These are phyloP conservation scores for Sebastes jordani DNA, from an alignment of 2,797 vertebrate species.

Conservation along the genomic window DNA sequence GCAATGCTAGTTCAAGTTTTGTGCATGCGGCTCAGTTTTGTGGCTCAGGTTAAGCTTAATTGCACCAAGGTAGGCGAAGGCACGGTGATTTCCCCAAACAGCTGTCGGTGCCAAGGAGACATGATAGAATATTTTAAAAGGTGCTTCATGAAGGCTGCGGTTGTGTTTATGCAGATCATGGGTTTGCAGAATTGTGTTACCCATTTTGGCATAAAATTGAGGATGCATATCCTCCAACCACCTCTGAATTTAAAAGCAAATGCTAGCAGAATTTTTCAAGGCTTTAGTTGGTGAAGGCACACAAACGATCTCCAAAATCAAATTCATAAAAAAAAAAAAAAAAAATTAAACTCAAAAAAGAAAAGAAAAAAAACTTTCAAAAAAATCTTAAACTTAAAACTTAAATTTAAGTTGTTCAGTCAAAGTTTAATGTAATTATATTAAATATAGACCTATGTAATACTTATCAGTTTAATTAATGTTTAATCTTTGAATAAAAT, in stretches of 20 bases:
- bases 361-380: too few species aligned
- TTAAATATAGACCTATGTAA: not conserved
- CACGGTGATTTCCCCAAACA: not conserved
- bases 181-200: not conserved
- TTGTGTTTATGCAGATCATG: constrained; percentile 5
- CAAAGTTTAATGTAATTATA: not conserved
- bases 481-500: too few species aligned
- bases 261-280: not conserved
- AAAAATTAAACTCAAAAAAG: too few species aligned
- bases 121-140: not conserved
- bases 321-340: not conserved
- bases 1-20: not conserved
- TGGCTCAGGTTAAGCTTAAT: not conserved
- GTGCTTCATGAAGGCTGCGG: not conserved
- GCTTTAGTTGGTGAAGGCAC: not conserved
- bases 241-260: not conserved
- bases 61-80: not conserved
- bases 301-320: not conserved
- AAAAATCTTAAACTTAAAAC: too few species aligned
- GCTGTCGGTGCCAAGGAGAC: not conserved
- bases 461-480: not conserved
- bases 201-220: not conserved
- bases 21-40: not conserved
- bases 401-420: not conserved
- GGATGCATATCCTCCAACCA: not conserved